Conservation (phyloP, 1,140 invertebrate species). For the Heliothis subflexa region DNA sequence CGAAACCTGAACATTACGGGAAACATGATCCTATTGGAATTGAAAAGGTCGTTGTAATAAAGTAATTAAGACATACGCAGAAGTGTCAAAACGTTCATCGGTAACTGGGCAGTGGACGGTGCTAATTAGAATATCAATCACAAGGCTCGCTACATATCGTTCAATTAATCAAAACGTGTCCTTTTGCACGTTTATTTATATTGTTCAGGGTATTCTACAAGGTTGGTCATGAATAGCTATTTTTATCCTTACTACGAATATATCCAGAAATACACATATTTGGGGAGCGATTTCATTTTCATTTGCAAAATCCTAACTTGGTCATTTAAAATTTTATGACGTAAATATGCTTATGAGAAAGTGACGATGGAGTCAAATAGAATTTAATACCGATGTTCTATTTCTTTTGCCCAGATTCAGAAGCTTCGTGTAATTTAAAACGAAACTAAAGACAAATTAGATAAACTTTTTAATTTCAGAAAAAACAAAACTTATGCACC, state of each 20-base stretch:
- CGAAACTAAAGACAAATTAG: too few species aligned
- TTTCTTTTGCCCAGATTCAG: too few species aligned
- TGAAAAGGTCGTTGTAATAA: slow-evolving; percentile 47
- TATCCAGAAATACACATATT: too few species aligned
- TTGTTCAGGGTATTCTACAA: neutral
- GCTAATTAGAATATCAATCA: slow-evolving; percentile 53
- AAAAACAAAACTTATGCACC: too few species aligned
- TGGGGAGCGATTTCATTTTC: too few species aligned
- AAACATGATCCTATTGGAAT: slow-evolving; percentile 36
- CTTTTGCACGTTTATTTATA: slow-evolving; percentile 35
- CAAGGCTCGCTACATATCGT: slow-evolving; percentile 43
- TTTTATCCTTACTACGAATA: neutral
- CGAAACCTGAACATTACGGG: slow-evolving; percentile 3
- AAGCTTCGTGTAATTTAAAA: too few species aligned
- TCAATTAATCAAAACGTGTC: slow-evolving; percentile 47
- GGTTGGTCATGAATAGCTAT: neutral
- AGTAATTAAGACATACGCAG: slow-evolving; percentile 26
- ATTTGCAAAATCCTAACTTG: too few species aligned
- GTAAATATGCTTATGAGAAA: neutral
- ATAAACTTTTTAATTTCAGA: too few species aligned
- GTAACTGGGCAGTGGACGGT: slow-evolving; percentile 12
- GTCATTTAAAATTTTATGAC: too few species aligned
- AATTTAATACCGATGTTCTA: too few species aligned
- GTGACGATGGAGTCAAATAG: neutral
- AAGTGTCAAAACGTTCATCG: slow-evolving; percentile 29